A percentile compares a stretch with the other conserved stretches of the same genome.
phyloP scores from a whole-genome alignment of 2,888 invertebrate genomes.

The Philhelius pedissequus region DNA sequence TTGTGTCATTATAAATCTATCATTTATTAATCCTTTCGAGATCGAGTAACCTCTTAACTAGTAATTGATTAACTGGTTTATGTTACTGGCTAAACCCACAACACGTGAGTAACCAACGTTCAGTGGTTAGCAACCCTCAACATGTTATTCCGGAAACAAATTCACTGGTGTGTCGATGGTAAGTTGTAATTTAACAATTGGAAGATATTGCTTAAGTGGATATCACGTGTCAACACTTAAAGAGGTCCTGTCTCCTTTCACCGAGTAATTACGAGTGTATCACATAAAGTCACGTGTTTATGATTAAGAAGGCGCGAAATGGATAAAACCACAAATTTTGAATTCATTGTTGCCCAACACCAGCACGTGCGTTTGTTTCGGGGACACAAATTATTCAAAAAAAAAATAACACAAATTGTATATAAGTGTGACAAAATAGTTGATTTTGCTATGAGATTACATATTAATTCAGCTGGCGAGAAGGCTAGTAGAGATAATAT shows the following conservation, averaged over 20 bases:
- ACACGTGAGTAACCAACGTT: conserved; percentile 61
- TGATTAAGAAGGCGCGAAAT: conserved; percentile 23
- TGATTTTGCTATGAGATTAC: background rate
- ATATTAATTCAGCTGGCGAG: background rate
- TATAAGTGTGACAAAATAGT: background rate
- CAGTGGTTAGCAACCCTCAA: background rate
- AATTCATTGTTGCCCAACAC: background rate
- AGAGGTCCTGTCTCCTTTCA: conserved; percentile 8
- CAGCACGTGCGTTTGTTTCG: conserved; percentile 35
- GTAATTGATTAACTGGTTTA: conserved; percentile 43
- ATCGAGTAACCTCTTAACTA: conserved; percentile 22
- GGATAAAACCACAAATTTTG: background rate
- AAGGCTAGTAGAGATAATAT: background rate
- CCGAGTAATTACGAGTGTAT: conserved; percentile 44
- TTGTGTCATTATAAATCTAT: background rate
- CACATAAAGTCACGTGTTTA: conserved; percentile 44
- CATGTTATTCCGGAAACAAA: conserved; percentile 32
- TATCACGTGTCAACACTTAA: conserved; percentile 59
- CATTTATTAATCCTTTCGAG: background rate
- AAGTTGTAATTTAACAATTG: conserved; percentile 7
- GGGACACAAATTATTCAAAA: background rate
- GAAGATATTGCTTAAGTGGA: conserved; percentile 38
- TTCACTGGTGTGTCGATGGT: conserved; percentile 20
- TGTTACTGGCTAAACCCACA: conserved; percentile 5
- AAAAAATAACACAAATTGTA: background rate